Conservation (phyloP, 1,140 invertebrate species). For the Apolygus lucorum region DNA sequence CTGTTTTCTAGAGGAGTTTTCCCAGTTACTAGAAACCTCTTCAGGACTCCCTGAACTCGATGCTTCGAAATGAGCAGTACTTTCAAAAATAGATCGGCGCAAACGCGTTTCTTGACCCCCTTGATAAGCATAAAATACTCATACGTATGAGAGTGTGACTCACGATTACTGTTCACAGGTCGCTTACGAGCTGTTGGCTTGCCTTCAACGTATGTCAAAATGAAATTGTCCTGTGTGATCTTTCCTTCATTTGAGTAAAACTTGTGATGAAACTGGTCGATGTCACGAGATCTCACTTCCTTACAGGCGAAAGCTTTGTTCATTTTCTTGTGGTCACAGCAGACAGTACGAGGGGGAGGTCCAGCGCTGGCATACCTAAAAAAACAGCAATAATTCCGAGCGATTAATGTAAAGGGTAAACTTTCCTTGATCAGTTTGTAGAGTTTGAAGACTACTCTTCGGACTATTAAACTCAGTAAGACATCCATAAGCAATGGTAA, state of each 20-base stretch:
- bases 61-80: slow-evolving; percentile 1
- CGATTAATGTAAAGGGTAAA: too few species aligned
- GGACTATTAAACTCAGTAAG: too few species aligned
- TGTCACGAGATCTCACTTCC: not conserved
- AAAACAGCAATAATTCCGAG: too few species aligned
- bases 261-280: not conserved
- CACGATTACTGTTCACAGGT: not conserved
- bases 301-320: too few species aligned
- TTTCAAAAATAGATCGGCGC: not conserved
- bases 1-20: not conserved
- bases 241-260: not conserved
- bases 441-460: too few species aligned
- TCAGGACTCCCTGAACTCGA: slow-evolving; percentile 4
- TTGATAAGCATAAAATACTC: not conserved
- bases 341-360: too few species aligned
- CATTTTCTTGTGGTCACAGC: too few species aligned
- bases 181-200: not conserved
- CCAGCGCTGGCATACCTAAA: too few species aligned
- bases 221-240: not conserved
- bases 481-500: too few species aligned
- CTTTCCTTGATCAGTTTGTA: too few species aligned
- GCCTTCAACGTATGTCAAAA: not conserved
- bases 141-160: too few species aligned
- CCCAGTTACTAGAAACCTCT: not conserved
- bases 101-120: not conserved